Conservation (phyloP, 2,888 invertebrate genomes). For the Noctua comes region DNA sequence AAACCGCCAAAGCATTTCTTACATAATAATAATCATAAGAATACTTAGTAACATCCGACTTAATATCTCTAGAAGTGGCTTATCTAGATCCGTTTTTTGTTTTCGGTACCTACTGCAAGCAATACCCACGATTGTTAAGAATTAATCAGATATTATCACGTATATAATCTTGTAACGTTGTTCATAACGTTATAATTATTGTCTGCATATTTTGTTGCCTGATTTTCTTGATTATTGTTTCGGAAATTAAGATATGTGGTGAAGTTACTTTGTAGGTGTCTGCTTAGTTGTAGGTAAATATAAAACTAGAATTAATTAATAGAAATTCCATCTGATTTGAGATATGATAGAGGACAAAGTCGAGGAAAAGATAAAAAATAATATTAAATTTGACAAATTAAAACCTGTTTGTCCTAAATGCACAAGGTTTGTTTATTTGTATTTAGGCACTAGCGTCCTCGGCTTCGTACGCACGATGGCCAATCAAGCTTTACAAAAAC, state of each 20-base stretch:
- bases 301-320: neutral
- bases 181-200: conserved; percentile 8
- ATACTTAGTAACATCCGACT: conserved; percentile 5
- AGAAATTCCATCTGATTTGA: neutral
- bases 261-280: neutral
- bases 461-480: no score
- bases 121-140: conserved; percentile 6
- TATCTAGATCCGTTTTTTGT: conserved; percentile 25
- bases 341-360: neutral
- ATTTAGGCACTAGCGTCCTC: neutral
- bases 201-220: neutral
- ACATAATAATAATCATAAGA: conserved; percentile 7
- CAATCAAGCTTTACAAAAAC: no score
- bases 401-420: neutral
- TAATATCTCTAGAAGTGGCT: neutral
- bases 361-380: neutral
- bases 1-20: conserved; percentile 17
- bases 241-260: conserved; percentile 1
- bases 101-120: conserved; percentile 14
- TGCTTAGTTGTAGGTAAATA: neutral
- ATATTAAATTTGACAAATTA: neutral
- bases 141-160: conserved; percentile 26
- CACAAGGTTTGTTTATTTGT: conserved; percentile 10
- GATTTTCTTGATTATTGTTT: conserved; percentile 21
- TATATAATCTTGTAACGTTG: conserved; percentile 20